These are phyloP conservation scores for Achlya flavicornis DNA, from an alignment of 2,888 invertebrate genomes.

Conservation along the genomic window DNA sequence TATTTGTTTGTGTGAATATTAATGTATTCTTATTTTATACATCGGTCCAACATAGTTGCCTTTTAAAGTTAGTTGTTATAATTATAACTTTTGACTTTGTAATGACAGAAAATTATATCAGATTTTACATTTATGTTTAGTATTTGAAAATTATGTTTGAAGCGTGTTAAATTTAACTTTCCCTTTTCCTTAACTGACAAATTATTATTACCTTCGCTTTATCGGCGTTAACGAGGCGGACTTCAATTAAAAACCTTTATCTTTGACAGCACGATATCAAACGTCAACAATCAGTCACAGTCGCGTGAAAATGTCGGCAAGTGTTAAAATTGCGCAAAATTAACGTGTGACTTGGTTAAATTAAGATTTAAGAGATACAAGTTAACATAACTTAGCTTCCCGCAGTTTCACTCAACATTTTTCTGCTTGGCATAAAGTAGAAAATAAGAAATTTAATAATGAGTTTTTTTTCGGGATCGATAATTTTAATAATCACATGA, in stretches of 20 bases:
- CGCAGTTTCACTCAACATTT: constrained; percentile 1
- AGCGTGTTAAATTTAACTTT: background rate
- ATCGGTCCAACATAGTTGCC: too few species aligned
- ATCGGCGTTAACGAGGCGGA: background rate
- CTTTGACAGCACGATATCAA: constrained; percentile 6
- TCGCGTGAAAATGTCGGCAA: background rate
- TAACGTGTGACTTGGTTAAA: constrained; percentile 2
- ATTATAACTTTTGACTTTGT: too few species aligned
- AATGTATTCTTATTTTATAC: too few species aligned
- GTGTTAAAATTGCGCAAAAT: constrained; percentile 1
- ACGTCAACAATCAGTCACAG: constrained; percentile 7
- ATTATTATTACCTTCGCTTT: constrained; percentile 2
- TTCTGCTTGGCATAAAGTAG: background rate
- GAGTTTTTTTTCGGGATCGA: background rate
- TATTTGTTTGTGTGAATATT: too few species aligned
- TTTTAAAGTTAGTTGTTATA: background rate
- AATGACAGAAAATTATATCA: too few species aligned
- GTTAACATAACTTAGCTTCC: constrained; percentile 5
- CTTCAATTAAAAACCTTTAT: constrained; percentile 4
- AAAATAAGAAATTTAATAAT: background rate
- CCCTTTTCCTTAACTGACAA: background rate
- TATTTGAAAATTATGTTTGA: background rate
- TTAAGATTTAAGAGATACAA: constrained; percentile 2
- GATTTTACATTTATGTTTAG: background rate
- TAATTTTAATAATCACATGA: background rate